Evolutionary conservation across 2,888 invertebrate species (phyloP).

Genomic region (Drosophila dives): DNA sequence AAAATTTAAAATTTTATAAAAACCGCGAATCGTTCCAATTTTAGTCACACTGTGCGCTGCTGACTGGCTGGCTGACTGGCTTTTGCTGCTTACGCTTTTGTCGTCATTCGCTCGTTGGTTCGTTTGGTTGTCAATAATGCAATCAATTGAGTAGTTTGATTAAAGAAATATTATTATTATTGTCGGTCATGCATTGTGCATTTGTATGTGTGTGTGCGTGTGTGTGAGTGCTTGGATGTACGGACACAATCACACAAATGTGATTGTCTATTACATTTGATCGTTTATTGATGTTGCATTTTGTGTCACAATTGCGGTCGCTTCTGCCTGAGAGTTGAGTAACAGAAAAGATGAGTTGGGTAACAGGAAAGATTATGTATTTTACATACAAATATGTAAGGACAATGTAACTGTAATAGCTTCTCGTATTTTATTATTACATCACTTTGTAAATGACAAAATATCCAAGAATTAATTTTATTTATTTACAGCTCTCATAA

Average conservation of each 20-base stretch:
- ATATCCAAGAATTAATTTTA: slow-evolving; percentile 4
- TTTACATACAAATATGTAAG: slow-evolving; percentile 14
- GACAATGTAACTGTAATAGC: slow-evolving; percentile 14
- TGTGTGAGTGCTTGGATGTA: neutral
- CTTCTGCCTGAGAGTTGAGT: neutral
- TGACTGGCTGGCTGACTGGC: slow-evolving; percentile 1
- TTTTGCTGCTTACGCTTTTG: slow-evolving; percentile 33
- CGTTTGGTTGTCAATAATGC: slow-evolving; percentile 63
- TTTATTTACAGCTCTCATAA: slow-evolving; percentile 3
- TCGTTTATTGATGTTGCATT: slow-evolving; percentile 52
- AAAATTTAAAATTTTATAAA: neutral
- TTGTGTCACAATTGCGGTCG: slow-evolving; percentile 42
- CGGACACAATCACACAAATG: neutral
- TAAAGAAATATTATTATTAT: slow-evolving; percentile 56
- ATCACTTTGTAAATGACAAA: slow-evolving; percentile 14
- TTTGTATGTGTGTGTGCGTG: neutral
- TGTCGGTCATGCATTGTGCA: slow-evolving; percentile 40
- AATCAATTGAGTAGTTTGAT: slow-evolving; percentile 67
- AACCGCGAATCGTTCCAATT: neutral
- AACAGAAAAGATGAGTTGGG: neutral
- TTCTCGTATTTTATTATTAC: neutral
- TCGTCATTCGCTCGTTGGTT: slow-evolving; percentile 24
- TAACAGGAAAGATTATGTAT: neutral
- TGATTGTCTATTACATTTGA: slow-evolving; percentile 42
- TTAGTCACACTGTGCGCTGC: slow-evolving; percentile 34